These are phyloP conservation scores for Drosophila conformis DNA, from an alignment of 2,888 invertebrate genomes.

Conservation along the genomic window DNA sequence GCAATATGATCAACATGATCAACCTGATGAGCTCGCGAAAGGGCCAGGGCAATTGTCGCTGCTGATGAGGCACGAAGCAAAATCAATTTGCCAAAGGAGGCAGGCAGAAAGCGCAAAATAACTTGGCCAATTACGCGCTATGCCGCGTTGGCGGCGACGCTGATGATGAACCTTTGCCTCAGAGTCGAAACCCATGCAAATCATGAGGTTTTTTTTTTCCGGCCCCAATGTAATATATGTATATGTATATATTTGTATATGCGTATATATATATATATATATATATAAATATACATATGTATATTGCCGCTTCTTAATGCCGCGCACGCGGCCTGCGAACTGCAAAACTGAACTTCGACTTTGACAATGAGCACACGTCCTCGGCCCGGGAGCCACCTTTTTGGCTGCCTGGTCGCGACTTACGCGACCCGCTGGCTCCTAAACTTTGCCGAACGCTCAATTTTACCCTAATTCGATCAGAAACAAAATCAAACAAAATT, in stretches of 20 bases:
- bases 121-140: constrained; percentile 68
- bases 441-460: constrained; percentile 71
- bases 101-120: constrained; percentile 69
- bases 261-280: not conserved
- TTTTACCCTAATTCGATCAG: constrained; percentile 77
- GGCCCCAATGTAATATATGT: not conserved
- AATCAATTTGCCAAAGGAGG: constrained; percentile 72
- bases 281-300: not conserved
- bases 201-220: constrained; percentile 31
- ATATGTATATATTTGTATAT: not conserved
- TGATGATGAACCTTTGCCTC: constrained; percentile 11
- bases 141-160: constrained; percentile 28
- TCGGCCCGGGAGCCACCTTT: constrained; percentile 13
- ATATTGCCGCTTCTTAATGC: constrained; percentile 48
- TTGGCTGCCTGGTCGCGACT: constrained; percentile 21
- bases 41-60: constrained; percentile 70
- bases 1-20: constrained; percentile 36
- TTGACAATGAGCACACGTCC: constrained; percentile 67
- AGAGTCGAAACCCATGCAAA: constrained; percentile 51
- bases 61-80: constrained; percentile 78
- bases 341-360: constrained; percentile 61
- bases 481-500: constrained; percentile 78
- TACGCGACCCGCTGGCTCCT: constrained; percentile 29
- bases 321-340: constrained; percentile 56
- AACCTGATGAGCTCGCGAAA: constrained; percentile 45